A percentile compares a stretch with the other conserved stretches of the same genome.
Conservation (phyloP, 2,113 vertebrate genomes). For the Malurus alboscapulatus region DNA sequence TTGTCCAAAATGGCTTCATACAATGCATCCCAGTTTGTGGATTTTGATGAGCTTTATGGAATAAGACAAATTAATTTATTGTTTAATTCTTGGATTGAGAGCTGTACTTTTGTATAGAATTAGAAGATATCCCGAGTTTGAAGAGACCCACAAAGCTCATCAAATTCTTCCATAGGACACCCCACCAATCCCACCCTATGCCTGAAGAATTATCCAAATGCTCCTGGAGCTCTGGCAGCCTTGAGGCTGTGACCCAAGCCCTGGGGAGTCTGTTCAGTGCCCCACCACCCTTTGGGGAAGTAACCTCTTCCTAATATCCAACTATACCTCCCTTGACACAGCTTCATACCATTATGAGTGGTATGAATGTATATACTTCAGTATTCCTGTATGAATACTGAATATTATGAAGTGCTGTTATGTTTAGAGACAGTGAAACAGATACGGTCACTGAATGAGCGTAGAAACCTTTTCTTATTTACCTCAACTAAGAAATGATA, state of each 20-base stretch:
- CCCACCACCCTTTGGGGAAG: background rate
- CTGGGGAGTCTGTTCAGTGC: background rate
- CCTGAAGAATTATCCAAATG: accelerated
- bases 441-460: background rate
- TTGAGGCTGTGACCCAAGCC: background rate
- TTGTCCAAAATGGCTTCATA: background rate
- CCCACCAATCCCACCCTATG: background rate
- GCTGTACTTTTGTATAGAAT: background rate
- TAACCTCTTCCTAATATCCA: background rate
- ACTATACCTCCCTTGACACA: background rate
- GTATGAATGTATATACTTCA: background rate
- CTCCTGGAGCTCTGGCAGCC: background rate
- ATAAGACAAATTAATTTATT: background rate
- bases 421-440: background rate
- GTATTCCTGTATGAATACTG: background rate
- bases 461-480: background rate
- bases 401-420: background rate
- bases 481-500: background rate
- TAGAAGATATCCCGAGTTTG: background rate
- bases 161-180: background rate
- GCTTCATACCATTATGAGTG: background rate
- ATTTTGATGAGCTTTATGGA: accelerated
- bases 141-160: background rate
- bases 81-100: background rate
- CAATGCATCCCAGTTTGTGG: background rate